Base-by-base conservation (phyloP, 2,888 invertebrate species). In the Ommatoiulus sabulosus region DNA sequence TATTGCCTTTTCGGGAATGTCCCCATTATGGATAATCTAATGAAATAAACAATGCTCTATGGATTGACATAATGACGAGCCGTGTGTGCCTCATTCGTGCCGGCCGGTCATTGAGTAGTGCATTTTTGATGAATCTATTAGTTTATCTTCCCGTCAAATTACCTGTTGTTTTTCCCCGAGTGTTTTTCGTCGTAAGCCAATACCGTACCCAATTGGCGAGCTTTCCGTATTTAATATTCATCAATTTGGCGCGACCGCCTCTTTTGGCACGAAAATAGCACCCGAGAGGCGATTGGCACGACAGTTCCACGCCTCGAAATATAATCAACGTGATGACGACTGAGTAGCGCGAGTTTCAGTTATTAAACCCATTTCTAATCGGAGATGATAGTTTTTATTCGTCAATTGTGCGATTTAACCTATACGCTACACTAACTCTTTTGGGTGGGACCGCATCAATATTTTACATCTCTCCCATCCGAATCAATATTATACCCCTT, bases 51-150 rank as follows among this genome's bases (percentile, higher is more conserved):
- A 63, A 20, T n/a, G 63, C 63, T 20, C 6, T 63, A 20, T 63
- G 20, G 63, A 63, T 63, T 63, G 63, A 63, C 63, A 63, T 17
- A 6, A 63, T n/a, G 63, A 20, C 63, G 63, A 63, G 20, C 63
- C 20, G 63, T 63, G 48, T 63, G n/a, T 63, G 20, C 0, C 20
- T 1, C 63, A 1, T 63, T 63, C 63, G 63, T 63, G 63, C 63
- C 63, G 10, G 63, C 20, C 63, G n/a, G 63, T 20, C 63, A 5
- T 63, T 63, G 63, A 63, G 20, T 63, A 20, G 20, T 20, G 63
- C 63, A 63, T 63, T 63, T 63, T 63, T 63, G 63, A 63, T 63
- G 63, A 63, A 20, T 63, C 20, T 63, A 63, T 63, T 63, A 63
- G 63, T 10, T 63, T 63, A 63, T 63, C 63, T 63, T 20, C 1